A percentile compares a stretch with the other conserved stretches of the same genome.
Evolutionary conservation across 2,113 vertebrate genomes (phyloP).

Genomic region (Agelaius tricolor): DNA sequence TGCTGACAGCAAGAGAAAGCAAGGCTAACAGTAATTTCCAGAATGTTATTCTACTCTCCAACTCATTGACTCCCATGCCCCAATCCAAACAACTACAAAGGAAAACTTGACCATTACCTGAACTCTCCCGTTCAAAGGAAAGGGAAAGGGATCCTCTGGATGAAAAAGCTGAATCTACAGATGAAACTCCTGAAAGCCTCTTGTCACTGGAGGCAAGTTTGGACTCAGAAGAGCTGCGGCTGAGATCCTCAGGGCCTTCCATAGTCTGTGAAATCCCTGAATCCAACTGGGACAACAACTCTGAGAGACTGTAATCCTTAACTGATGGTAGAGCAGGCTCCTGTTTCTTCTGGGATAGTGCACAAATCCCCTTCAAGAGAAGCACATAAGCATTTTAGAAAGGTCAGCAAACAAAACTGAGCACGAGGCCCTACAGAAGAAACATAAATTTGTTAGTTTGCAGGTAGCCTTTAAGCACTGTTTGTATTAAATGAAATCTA

Average conservation of each 20-base stretch:
- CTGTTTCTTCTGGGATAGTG: constrained; percentile 54
- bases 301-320: constrained; percentile 91
- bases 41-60: not conserved
- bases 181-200: constrained; percentile 93
- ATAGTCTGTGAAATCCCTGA: constrained; percentile 90
- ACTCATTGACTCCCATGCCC: not conserved
- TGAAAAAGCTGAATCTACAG: constrained; percentile 96
- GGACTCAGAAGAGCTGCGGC: constrained; percentile 81
- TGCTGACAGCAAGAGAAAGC: constrained; percentile 14
- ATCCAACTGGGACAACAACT: constrained; percentile 92
- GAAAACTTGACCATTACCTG: constrained; percentile 76
- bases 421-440: not conserved
- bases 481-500: not conserved
- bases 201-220: constrained; percentile 83
- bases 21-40: not conserved
- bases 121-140: constrained; percentile 92
- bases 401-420: not conserved
- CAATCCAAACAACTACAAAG: not conserved
- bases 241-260: constrained; percentile 86
- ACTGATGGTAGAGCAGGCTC: constrained; percentile 83
- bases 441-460: not conserved
- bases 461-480: not conserved
- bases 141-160: constrained; percentile 93
- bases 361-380: constrained; percentile 59
- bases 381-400: not conserved